These are phyloP conservation scores for Butorides virescens DNA, from an alignment of 2,113 vertebrate species.

Conservation along the genomic window DNA sequence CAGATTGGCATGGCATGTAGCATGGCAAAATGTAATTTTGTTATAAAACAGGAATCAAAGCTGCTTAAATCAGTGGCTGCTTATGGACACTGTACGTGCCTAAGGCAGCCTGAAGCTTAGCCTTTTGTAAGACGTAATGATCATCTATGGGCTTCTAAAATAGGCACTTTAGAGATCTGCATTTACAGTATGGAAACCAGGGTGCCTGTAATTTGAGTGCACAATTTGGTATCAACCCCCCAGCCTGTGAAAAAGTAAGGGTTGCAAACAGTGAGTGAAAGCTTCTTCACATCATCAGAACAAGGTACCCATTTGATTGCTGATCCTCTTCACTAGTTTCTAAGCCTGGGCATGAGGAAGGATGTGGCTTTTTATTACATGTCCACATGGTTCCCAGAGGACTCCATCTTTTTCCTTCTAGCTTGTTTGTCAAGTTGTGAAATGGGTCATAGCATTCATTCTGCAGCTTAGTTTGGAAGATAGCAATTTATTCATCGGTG, in stretches of 20 bases:
- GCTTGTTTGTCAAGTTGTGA: neutral
- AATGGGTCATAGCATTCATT: neutral
- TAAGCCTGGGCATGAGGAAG: neutral
- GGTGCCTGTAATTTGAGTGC: neutral
- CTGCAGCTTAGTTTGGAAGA: neutral
- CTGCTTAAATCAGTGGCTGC: neutral
- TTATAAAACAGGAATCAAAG: neutral
- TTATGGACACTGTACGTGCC: neutral
- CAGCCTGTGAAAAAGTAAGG: neutral
- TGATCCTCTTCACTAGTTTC: neutral
- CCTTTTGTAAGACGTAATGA: neutral
- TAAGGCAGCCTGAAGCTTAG: neutral
- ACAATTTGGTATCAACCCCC: neutral
- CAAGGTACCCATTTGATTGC: neutral
- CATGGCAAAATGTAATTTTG: neutral
- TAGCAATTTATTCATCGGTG: neutral
- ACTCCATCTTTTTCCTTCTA: neutral
- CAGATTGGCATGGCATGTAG: neutral
- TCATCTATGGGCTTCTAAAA: rapidly evolving
- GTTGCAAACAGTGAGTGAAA: neutral
- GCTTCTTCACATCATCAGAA: neutral
- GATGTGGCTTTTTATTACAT: neutral
- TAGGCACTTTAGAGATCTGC: neutral
- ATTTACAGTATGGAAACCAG: neutral
- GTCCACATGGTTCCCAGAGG: neutral